Percentiles rank a stretch among this genome's conserved stretches.
phyloP scores from a whole-genome alignment of 2,797 vertebrate genomes.

The Ptychadena robeensis region DNA sequence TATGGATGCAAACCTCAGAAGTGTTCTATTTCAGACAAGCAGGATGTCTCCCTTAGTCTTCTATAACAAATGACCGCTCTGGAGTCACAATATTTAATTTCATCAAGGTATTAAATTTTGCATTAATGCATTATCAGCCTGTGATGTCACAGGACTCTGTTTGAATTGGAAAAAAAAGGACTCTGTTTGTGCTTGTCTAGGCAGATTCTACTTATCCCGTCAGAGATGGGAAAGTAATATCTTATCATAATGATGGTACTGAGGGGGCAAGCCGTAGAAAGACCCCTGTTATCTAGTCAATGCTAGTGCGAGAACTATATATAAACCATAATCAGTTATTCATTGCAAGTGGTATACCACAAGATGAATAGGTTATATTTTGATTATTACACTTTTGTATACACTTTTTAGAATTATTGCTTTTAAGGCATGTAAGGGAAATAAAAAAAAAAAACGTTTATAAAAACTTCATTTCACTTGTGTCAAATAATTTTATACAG shows the following conservation, averaged over 20 bases:
- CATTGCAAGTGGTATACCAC: neutral
- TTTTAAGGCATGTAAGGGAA: too few species aligned
- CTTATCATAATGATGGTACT: neutral
- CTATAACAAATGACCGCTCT: constrained; percentile 13
- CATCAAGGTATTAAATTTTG: constrained; percentile 37
- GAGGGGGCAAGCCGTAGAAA: neutral
- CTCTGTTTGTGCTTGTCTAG: constrained; percentile 9
- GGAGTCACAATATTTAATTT: constrained; percentile 19
- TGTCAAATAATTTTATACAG: too few species aligned
- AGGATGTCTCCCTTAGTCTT: neutral
- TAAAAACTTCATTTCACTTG: too few species aligned
- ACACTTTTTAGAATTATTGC: neutral
- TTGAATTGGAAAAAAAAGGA: too few species aligned
- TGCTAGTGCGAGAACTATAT: neutral
- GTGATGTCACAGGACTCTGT: constrained; percentile 30
- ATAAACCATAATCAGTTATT: neutral
- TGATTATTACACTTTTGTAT: neutral
- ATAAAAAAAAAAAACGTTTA: too few species aligned
- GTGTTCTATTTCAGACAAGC: neutral
- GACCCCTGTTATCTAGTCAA: neutral
- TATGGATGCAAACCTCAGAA: neutral
- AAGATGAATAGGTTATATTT: neutral
- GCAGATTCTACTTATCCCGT: constrained; percentile 26
- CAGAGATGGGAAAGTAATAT: constrained; percentile 22
- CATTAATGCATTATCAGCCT: constrained; percentile 30